These are phyloP conservation scores for Xanthostigma xanthostigma DNA, from an alignment of 2,888 invertebrate genomes.

Conservation along the genomic window DNA sequence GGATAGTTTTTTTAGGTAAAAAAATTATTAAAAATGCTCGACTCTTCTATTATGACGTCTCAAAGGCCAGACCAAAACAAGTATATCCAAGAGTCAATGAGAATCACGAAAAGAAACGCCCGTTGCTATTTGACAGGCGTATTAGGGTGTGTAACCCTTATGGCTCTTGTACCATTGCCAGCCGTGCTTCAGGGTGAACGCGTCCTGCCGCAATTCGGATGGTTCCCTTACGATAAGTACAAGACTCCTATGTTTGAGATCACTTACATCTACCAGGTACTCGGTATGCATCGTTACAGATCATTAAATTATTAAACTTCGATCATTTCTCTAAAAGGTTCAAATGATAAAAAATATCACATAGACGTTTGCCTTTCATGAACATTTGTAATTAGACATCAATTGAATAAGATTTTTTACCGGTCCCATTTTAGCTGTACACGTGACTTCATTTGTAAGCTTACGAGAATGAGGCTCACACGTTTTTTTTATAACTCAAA, in stretches of 20 bases:
- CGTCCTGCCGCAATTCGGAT: slow-evolving; percentile 11
- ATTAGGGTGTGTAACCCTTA: background rate
- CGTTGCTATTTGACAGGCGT: background rate
- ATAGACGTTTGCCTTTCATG: no score
- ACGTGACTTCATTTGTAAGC: no score
- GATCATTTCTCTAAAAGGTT: no score
- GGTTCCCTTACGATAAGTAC: slow-evolving; percentile 30
- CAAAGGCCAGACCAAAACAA: slow-evolving; percentile 5
- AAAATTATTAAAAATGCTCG: background rate
- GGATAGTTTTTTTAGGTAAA: slow-evolving; percentile 2
- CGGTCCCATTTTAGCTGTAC: no score
- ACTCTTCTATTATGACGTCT: background rate
- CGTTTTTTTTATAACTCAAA: no score
- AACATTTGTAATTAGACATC: no score
- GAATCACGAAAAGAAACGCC: slow-evolving; percentile 4
- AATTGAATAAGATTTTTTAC: no score
- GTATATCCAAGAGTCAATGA: slow-evolving; percentile 4
- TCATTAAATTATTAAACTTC: no score
- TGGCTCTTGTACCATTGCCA: slow-evolving; percentile 8
- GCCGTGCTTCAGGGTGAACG: slow-evolving; percentile 11
- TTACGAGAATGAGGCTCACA: no score
- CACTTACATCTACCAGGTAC: background rate
- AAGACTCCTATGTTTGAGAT: slow-evolving; percentile 15
- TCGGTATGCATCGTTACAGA: background rate
- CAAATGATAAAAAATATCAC: no score